A percentile compares a stretch with the other conserved stretches of the same genome.
Conservation (phyloP, 2,888 invertebrate genomes). For the Dryobotodes eremita region DNA sequence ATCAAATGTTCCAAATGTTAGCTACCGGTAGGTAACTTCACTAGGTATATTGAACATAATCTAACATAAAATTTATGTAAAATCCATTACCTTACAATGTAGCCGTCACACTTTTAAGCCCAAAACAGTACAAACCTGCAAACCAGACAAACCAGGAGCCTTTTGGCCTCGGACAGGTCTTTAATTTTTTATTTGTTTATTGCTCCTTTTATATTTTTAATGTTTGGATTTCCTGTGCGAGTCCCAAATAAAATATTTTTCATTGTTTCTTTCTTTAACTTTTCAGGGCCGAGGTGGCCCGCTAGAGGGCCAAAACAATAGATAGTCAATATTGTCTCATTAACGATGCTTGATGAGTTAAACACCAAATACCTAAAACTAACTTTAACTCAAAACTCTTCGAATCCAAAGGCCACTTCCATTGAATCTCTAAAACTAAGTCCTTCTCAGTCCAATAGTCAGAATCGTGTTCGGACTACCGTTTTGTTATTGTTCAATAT, state of each 20-base stretch:
- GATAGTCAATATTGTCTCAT: no score
- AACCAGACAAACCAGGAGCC: no score
- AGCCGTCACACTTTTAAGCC: background rate
- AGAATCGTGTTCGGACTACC: constrained; percentile 86
- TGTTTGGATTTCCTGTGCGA: no score
- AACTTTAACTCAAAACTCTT: background rate
- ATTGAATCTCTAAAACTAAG: constrained; percentile 59
- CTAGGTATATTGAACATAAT: background rate
- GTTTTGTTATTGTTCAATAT: constrained; percentile 89
- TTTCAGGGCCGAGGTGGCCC: no score
- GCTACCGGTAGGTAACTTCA: background rate
- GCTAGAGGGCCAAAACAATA: no score
- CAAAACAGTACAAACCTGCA: background rate
- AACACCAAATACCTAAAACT: no score
- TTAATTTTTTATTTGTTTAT: no score
- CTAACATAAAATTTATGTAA: background rate
- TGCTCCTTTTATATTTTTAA: no score
- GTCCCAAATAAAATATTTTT: no score
- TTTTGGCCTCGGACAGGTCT: no score
- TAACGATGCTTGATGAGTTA: no score
- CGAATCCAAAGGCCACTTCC: constrained; percentile 65
- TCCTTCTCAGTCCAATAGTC: constrained; percentile 73
- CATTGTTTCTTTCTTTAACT: no score
- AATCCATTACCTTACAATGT: background rate
- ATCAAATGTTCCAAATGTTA: background rate